A percentile compares a stretch with the other conserved stretches of the same genome.
These are phyloP conservation scores for Beaufortia kweichowensis DNA, from an alignment of 2,113 vertebrate genomes.

Conservation along the genomic window DNA sequence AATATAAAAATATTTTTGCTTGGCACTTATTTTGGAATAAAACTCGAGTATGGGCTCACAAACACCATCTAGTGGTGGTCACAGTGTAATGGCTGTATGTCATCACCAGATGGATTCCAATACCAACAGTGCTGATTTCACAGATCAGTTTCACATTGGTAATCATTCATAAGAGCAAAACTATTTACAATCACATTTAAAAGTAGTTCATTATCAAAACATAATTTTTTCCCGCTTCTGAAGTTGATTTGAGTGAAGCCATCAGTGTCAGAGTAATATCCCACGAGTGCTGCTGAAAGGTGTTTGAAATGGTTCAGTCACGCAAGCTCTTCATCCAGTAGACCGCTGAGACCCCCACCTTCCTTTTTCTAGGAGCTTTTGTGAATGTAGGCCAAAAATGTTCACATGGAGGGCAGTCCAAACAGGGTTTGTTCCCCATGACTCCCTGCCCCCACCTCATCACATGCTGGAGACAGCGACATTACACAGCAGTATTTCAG, in stretches of 20 bases:
- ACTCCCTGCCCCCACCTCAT: slow-evolving; percentile 6
- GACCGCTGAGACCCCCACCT: not conserved
- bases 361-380: slow-evolving; percentile 33
- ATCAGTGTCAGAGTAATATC: not conserved
- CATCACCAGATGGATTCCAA: not conserved
- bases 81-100: not conserved
- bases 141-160: not conserved
- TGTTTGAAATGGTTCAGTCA: slow-evolving; percentile 51
- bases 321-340: slow-evolving; percentile 36
- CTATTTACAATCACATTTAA: not conserved
- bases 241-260: not conserved
- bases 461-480: not conserved
- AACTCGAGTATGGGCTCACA: not conserved
- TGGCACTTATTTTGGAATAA: slow-evolving; percentile 7
- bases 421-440: slow-evolving; percentile 40
- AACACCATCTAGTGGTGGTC: slow-evolving; percentile 35
- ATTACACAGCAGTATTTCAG: not conserved
- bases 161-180: too few relatives aligned
- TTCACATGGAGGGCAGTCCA: slow-evolving; percentile 51
- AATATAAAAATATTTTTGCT: slow-evolving; percentile 47
- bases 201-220: not conserved
- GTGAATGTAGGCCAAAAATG: slow-evolving; percentile 43
- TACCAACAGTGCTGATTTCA: not conserved
- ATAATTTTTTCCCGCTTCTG: not conserved
- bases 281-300: slow-evolving; percentile 26